Conservation (phyloP, 2,888 invertebrate genomes). For the Cephus rjabovi region DNA sequence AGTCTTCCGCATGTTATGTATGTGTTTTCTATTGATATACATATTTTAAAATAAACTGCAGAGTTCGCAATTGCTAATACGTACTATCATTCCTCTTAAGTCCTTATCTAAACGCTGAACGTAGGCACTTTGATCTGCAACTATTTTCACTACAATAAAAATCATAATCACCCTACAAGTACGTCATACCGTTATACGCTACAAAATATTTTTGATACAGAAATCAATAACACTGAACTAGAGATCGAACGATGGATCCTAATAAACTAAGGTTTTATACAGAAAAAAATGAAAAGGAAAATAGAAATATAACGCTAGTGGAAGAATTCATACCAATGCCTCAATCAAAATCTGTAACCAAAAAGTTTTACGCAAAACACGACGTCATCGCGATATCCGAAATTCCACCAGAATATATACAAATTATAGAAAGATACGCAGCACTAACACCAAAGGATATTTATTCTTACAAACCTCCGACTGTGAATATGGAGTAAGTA, state of each 20-base stretch:
- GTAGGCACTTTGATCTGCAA: conserved; percentile 5
- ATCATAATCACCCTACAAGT: not conserved
- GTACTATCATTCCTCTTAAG: not conserved
- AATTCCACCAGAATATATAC: conserved; percentile 42
- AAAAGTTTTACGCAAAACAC: conserved; percentile 59
- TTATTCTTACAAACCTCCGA: conserved; percentile 51
- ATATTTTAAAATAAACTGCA: conserved; percentile 62
- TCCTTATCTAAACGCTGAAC: not conserved
- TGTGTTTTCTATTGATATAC: conserved; percentile 63
- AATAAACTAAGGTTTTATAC: conserved; percentile 46
- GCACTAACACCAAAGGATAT: conserved; percentile 42
- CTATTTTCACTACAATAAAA: conserved; percentile 1
- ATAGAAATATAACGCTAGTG: conserved; percentile 35
- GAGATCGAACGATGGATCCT: conserved; percentile 40
- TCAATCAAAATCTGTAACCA: conserved; percentile 41
- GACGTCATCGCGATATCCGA: conserved; percentile 36
- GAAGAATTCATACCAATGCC: conserved; percentile 45
- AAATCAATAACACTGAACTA: not conserved
- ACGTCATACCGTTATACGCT: not conserved
- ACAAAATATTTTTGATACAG: not conserved
- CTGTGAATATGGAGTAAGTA: conserved; percentile 56
- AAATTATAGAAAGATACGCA: conserved; percentile 42
- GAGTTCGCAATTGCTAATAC: conserved; percentile 25
- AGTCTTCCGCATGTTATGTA: conserved; percentile 60
- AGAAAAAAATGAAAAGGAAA: conserved; percentile 54